Conservation (phyloP, 2,888 invertebrate species). For the Eudemis profundana region DNA sequence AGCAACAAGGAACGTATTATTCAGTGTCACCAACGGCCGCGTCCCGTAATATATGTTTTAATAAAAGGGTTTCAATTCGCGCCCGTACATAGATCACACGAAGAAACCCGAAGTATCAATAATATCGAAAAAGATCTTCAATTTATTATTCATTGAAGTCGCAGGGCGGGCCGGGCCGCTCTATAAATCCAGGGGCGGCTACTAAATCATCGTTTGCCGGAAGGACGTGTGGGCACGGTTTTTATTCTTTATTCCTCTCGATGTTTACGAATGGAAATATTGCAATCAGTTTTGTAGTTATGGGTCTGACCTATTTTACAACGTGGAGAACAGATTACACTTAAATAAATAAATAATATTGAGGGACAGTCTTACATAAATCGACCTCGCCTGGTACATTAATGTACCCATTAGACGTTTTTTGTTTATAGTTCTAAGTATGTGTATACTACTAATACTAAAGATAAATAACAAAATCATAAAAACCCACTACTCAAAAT, state of each 20-base stretch:
- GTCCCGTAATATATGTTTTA: constrained; percentile 84
- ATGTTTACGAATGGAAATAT: constrained; percentile 64
- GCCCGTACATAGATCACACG: constrained; percentile 77
- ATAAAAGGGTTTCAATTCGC: constrained; percentile 84
- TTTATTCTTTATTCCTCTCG: constrained; percentile 66
- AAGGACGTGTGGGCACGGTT: constrained; percentile 67
- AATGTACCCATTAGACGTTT: no score
- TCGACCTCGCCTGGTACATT: no score
- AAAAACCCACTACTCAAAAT: no score
- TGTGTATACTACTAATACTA: no score
- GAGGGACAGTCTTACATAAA: no score
- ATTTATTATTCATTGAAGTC: constrained; percentile 83
- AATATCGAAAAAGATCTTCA: constrained; percentile 80
- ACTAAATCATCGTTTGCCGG: constrained; percentile 79
- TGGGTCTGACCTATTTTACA: constrained; percentile 22
- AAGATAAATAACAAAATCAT: no score
- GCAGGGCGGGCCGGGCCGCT: constrained; percentile 67
- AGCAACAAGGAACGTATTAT: constrained; percentile 81
- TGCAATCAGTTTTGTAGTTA: constrained; percentile 50
- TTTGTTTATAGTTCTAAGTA: no score
- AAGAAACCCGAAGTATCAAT: constrained; percentile 79
- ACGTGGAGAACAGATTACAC: no score
- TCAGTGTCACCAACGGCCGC: constrained; percentile 81
- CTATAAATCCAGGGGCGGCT: constrained; percentile 78
- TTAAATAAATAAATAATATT: no score